These are phyloP conservation scores for Catostylus mosaicus DNA, from an alignment of 30 jellyfish, hydroid and myxozoan species.

Conservation along the genomic window DNA sequence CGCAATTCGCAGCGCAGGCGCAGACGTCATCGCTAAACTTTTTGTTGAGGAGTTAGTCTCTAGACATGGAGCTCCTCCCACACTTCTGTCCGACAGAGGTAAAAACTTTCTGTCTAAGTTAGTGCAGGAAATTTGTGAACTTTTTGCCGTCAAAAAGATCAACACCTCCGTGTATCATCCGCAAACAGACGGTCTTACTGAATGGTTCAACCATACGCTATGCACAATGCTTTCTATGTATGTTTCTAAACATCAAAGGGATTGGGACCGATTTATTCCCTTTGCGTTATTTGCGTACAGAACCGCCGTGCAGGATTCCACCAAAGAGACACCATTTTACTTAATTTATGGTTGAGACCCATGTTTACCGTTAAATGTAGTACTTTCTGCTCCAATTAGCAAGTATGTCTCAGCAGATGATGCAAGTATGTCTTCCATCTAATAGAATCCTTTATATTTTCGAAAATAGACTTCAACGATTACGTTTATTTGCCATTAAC, in stretches of 20 bases:
- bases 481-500: too few species aligned
- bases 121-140: constrained; percentile 59
- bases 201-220: constrained; percentile 57
- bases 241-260: constrained; percentile 62
- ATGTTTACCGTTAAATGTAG: constrained; percentile 64
- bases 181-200: constrained; percentile 63
- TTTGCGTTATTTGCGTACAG: constrained; percentile 63
- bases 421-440: too few species aligned
- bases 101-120: constrained; percentile 53
- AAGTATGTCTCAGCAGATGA: constrained; percentile 54
- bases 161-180: constrained; percentile 70
- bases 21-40: constrained; percentile 57
- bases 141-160: constrained; percentile 30
- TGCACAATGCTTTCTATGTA: constrained; percentile 36
- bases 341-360: constrained; percentile 79
- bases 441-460: too few species aligned
- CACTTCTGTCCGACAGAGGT: constrained; percentile 61
- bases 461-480: too few species aligned
- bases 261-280: constrained; percentile 69
- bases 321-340: constrained; percentile 77
- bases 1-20: constrained; percentile 37
- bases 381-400: constrained; percentile 52
- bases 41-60: constrained; percentile 56
- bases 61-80: constrained; percentile 68
- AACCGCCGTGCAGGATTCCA: constrained; percentile 67